These are phyloP conservation scores for Protomyctophum bolini DNA, from an alignment of 2,113 vertebrate species.

Conservation along the genomic window DNA sequence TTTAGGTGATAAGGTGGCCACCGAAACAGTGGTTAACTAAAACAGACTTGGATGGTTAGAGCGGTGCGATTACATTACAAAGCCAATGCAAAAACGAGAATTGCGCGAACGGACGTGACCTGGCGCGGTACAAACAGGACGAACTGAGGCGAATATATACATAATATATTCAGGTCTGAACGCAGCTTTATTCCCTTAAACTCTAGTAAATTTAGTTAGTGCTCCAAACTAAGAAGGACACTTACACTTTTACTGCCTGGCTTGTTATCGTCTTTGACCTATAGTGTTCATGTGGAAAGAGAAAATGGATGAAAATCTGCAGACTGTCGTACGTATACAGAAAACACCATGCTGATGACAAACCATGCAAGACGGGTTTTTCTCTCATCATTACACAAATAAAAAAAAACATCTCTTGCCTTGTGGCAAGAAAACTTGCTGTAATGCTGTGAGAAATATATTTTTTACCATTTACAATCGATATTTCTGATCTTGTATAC, in stretches of 20 bases:
- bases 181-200: no score
- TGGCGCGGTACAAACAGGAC: no score
- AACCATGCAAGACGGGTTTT: constrained; percentile 43
- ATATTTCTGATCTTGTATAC: constrained; percentile 12
- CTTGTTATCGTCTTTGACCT: constrained; percentile 84
- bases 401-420: not conserved
- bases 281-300: constrained; percentile 52
- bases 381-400: not conserved
- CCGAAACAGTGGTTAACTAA: no score
- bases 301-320: constrained; percentile 53
- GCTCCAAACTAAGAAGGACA: constrained; percentile 17
- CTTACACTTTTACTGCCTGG: constrained; percentile 75
- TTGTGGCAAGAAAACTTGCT: not conserved
- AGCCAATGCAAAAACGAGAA: no score
- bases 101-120: no score
- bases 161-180: no score
- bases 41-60: no score
- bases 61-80: no score
- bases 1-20: no score
- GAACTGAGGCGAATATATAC: no score
- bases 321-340: constrained; percentile 5
- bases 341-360: constrained; percentile 35
- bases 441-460: not conserved
- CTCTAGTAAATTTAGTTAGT: not conserved
- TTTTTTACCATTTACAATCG: constrained; percentile 1